Percentiles rank a stretch among this genome's conserved stretches.
Evolutionary conservation across 2,797 vertebrate species (phyloP).

Genomic region (Synanceia verrucosa): DNA sequence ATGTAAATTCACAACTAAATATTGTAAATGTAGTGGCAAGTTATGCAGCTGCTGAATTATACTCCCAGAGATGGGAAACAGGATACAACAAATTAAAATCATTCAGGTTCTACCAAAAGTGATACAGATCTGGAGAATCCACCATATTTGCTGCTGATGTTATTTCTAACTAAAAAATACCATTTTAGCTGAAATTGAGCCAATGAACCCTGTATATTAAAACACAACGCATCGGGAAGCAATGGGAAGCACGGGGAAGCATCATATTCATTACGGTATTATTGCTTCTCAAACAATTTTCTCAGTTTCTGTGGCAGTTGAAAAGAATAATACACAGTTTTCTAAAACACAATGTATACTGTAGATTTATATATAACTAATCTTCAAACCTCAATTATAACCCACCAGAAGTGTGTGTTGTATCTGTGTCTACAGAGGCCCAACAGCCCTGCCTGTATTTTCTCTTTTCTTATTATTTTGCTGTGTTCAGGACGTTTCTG

Average conservation of each 20-base stretch:
- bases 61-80: constrained; percentile 8
- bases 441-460: not conserved
- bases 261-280: not conserved
- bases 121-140: constrained; percentile 10
- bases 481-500: not conserved
- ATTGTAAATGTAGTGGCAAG: constrained; percentile 22
- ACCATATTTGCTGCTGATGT: not conserved
- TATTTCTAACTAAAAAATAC: not conserved
- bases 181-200: not conserved
- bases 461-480: not conserved
- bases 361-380: not conserved
- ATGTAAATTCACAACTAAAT: constrained; percentile 34
- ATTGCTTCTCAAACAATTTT: not conserved
- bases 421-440: not conserved
- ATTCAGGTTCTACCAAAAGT: constrained; percentile 24
- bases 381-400: not conserved
- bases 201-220: not conserved
- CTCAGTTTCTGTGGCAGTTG: not conserved
- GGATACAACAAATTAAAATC: constrained; percentile 18
- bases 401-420: not conserved
- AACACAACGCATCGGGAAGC: no score
- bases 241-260: not conserved
- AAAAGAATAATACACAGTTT: not conserved
- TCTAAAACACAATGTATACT: not conserved
- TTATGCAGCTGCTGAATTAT: constrained; percentile 18